Base-by-base conservation (phyloP, 2,113 vertebrate species). In the Alligator mississippiensis region DNA sequence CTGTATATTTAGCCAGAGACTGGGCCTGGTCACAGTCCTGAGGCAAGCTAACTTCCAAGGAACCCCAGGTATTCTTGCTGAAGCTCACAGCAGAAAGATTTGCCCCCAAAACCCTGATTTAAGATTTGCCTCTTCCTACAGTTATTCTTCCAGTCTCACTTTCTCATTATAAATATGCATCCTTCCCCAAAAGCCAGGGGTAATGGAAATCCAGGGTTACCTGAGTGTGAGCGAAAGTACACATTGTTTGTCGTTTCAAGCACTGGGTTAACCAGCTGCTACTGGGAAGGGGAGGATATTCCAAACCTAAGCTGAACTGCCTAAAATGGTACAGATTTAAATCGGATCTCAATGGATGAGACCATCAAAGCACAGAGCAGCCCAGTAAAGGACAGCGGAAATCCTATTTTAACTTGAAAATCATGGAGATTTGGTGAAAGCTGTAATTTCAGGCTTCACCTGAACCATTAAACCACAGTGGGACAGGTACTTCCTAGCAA, bases 11-110 rank as follows among this genome's bases (percentile, higher is more conserved):
- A 62, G 61, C n/a, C n/a, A 66, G 17, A n/a, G 66, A 7, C 28
- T 5, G n/a, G 17, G 47, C 47, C 47, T 18, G 11, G 28, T 30
- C 30, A 68, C 30, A 11, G 30, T 34, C 9, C 16, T 70, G 17
- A 21, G 22, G 4, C 2, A 30, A 57, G 9, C 8, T 47, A 14
- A 0, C 30, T 82, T 22, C 72, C n/a, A n/a, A 47, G 21, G 2
- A 75, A 59, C 4, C 47, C 18, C 30, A 17, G 1, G 13, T 3
- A 30, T 4, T 87, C 9, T 55, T 2, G 1, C 21, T 47, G 11
- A 3, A 28, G 30, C 74, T 64, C 7, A 54, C 2, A 63, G 11
- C 24, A 4, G 2, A 74, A 72, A 55, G 10, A 4, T 12, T 18
- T 8, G 4, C 16, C 34, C 25, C 47, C 8, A 27, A 81, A 83